Percentiles rank a stretch among this genome's conserved stretches.
Conservation (phyloP, 30 jellyfish, hydroid and myxozoan genomes). For the Nemopilema nomurai region DNA sequence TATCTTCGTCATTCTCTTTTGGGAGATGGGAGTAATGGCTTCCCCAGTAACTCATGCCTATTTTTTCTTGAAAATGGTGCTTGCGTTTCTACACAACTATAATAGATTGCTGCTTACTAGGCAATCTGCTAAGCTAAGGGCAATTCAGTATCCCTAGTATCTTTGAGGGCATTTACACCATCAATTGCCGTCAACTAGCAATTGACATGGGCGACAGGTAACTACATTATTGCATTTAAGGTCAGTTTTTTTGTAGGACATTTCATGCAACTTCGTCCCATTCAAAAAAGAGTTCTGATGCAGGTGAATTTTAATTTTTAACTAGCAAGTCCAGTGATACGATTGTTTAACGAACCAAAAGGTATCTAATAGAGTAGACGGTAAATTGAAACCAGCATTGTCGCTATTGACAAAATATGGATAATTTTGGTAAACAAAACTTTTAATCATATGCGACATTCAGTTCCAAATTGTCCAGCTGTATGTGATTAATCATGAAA, state of each 20-base stretch:
- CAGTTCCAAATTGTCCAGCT: too few relatives aligned
- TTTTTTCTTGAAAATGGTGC: too few relatives aligned
- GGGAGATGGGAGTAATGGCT: constrained; percentile 51
- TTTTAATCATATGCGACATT: too few relatives aligned
- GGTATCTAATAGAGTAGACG: neutral
- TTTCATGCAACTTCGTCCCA: neutral
- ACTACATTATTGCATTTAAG: neutral
- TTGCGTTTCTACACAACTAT: too few relatives aligned
- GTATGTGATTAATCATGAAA: too few relatives aligned
- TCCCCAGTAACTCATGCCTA: constrained; percentile 69
- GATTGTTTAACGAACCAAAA: neutral
- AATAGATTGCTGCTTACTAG: too few relatives aligned
- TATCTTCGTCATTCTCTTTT: constrained; percentile 28
- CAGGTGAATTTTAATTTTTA: neutral
- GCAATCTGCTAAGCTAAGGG: too few relatives aligned
- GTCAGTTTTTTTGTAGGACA: neutral
- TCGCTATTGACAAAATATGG: neutral
- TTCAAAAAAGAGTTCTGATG: neutral
- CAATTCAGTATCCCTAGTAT: neutral
- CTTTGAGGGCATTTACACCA: neutral
- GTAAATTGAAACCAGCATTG: neutral
- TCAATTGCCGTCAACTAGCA: neutral
- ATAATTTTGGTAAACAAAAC: neutral
- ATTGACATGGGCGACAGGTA: neutral
- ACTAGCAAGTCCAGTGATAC: neutral